Evolutionary conservation across 92 coral and sea anemone species (phyloP), one percentile per base, ranked within the genome.

Genomic region (Diadumene lineata): DNA sequence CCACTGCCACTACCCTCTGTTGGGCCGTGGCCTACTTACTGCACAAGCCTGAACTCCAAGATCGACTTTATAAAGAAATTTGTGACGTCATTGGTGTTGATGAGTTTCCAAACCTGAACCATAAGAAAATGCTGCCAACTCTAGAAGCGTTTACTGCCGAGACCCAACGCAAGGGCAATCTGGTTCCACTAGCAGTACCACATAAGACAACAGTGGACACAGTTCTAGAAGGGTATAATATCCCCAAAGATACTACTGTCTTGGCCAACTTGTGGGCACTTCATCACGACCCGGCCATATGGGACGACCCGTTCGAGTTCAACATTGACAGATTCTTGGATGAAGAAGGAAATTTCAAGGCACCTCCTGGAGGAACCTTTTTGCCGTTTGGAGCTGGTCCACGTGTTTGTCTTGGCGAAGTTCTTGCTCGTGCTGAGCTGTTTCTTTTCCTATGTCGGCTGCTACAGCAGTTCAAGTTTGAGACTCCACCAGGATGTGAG

Each of bases 371-470:
- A 11, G 82, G 73, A 9, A 78, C 89, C 27, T 84, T 83, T 48
- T 57, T 87, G 31, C 96, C 96, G 31, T 90, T 90, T 74, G 86
- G 89, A 27, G 85, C 89, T 23, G 96, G 96, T 3, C 89, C 82
- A 48, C 82, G 96, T 31, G 85, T 33, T 6, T 90, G 96, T 50
- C 71, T 84, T 6, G 96, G 96, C 17, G 89, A 90, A 67, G 78
- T 78, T 32, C 57, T 90, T 67, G 96, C 89, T 22, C 89, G 88
- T 22, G 64, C 87, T 63, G 85, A 82, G 74, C 58, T 90, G 62
- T 90, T 90, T 56, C 78, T 90, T 51, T 81, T 85, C 38, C 62
- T 90, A 26, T 81, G 84, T 56, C 84, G 96, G 9, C 56, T 87
- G 43, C 75, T 86, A 29, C 88, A 83, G 69, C 81, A 43, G 75